phyloP scores from a whole-genome alignment of 2,113 vertebrate genomes.

The Cynocephalus volans region DNA sequence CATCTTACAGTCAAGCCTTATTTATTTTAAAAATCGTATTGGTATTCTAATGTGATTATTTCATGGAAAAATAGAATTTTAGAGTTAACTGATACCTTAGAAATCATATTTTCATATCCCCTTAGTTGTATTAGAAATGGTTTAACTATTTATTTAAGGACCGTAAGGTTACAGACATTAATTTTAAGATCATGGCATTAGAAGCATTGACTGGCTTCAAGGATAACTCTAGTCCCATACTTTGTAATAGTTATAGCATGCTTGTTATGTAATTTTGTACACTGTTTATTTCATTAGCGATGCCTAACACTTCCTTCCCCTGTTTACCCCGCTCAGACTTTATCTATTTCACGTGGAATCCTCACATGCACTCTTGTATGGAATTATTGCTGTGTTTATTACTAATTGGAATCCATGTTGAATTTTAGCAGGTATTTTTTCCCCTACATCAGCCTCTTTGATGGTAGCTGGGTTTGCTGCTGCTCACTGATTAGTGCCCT shows the following conservation, averaged over 20 bases:
- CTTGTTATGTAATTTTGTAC: not conserved
- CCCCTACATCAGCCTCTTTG: constrained; percentile 47
- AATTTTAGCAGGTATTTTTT: not conserved
- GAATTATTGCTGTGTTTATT: constrained; percentile 10
- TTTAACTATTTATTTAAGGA: constrained; percentile 41
- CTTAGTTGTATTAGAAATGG: not conserved
- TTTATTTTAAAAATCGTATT: not conserved
- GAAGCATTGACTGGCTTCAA: constrained; percentile 9
- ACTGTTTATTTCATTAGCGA: not conserved
- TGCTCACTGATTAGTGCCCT: constrained; percentile 68
- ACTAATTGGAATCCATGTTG: not conserved
- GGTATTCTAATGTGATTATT: not conserved
- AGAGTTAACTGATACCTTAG: not conserved
- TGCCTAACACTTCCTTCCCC: not conserved
- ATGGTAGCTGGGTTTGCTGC: constrained; percentile 70
- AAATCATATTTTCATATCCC: not conserved
- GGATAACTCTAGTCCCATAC: not conserved
- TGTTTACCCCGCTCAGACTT: not conserved
- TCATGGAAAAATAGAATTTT: constrained; percentile 24
- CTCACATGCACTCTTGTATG: not conserved
- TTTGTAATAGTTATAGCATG: not conserved
- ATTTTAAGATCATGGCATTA: not conserved
- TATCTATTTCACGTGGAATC: not conserved
- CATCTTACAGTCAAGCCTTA: not conserved
- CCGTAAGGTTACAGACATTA: not conserved